Base-by-base conservation (phyloP, 2,113 vertebrate genomes). In the Albula glossodonta region DNA sequence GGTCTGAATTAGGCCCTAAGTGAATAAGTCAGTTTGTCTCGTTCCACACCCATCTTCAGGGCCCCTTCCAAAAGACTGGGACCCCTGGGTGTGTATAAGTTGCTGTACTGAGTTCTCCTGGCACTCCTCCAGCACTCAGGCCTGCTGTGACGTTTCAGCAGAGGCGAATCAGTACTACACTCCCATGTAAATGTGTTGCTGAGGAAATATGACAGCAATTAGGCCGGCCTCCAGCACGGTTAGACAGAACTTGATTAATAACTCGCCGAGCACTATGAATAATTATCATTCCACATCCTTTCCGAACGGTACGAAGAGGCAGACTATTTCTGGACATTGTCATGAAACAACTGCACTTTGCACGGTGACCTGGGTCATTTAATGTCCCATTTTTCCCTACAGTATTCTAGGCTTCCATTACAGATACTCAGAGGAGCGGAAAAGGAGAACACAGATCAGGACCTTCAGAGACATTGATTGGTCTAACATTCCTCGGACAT, bases 221-320 rank as follows among this genome's bases (percentile, higher is more conserved):
- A 78, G 83, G 87, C 89, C 86, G 57, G 87, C 60, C 48, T 60
- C 50, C 84, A 86, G 85, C 87, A 87, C 87, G 90, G 84, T 2
- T 41, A 83, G 80, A 83, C 80, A 52, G 22, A 84, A 81, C 25
- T 50, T 87, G 91, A 94, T 91, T 51, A 92, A 93, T 94, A 83
- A 81, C 88, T 80, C 78, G 82, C 85, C 63, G 86, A 86, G 66
- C 86, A 82, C 85, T 88, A 84, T 87, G 89, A 81, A 63, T 84
- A 51, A 87, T 92, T 92, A 87, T 87, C 85, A 83, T 89, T 51
- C 51, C 83, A 83, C 63, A 41, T 41, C 31, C 31, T 41, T 41
- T 86, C 56, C 51, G 31, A n/a, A 66, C 13, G 41, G 15, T 79
- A 81, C 66, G 78, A 84, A 81, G 57, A 77, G 22, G 9, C 50